Evolutionary conservation across 1,140 invertebrate genomes (phyloP).

Genomic region (Plodia interpunctella): DNA sequence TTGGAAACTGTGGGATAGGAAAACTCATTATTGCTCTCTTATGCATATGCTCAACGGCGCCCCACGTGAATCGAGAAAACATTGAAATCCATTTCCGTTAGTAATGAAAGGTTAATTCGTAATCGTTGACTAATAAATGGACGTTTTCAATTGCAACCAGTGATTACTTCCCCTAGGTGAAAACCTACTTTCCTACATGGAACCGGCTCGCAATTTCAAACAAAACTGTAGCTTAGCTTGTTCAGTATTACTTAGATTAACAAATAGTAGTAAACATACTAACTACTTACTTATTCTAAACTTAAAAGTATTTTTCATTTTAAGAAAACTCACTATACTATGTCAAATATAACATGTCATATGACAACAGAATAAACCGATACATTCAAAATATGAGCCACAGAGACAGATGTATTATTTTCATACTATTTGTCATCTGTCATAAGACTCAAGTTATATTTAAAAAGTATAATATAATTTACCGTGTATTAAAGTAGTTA

Average conservation of each 20-base stretch:
- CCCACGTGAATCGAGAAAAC: slow-evolving; percentile 16
- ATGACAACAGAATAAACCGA: too few species aligned
- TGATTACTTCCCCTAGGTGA: slow-evolving; percentile 38
- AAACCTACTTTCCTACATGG: slow-evolving; percentile 34
- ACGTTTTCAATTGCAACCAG: slow-evolving; percentile 48
- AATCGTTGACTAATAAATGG: slow-evolving; percentile 40
- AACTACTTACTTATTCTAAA: too few species aligned
- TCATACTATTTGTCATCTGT: too few species aligned
- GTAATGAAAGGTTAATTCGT: slow-evolving; percentile 41
- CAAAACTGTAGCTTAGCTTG: background rate
- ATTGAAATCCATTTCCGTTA: slow-evolving; percentile 34
- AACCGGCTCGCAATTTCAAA: background rate
- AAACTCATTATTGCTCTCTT: background rate
- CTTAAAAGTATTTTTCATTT: too few species aligned
- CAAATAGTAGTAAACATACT: too few species aligned
- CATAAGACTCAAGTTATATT: too few species aligned
- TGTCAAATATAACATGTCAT: too few species aligned
- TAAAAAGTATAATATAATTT: too few species aligned
- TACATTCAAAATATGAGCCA: too few species aligned
- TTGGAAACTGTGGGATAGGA: background rate
- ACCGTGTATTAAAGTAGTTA: too few species aligned
- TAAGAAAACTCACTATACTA: too few species aligned
- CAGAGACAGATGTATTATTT: too few species aligned
- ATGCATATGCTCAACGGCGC: background rate
- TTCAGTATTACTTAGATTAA: background rate